Base-by-base conservation (phyloP, 2,888 invertebrate species). In the Tetramorium bicarinatum region DNA sequence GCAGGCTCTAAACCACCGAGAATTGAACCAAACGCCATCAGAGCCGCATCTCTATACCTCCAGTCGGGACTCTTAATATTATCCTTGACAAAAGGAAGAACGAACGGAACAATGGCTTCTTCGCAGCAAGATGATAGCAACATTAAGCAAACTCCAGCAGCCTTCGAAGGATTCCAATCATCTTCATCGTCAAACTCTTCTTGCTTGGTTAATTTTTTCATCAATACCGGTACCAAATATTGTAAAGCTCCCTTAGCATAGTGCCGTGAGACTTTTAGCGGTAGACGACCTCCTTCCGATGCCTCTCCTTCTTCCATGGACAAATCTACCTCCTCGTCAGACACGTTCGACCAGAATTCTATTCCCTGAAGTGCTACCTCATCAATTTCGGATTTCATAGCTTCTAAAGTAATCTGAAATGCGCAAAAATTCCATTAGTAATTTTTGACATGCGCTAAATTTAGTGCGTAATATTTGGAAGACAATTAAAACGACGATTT, bases 331-430 rank as follows among this genome's bases (percentile, higher is more conserved):
- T 99, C 99, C 95, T 99, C 99, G 95, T 99, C 99, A 93, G 99
- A 99, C 0, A 99, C 99, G 92, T 99, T 99, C 6, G 99, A 99
- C 99, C 99, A 99, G 95, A 99, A 99, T 95, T 99, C 99, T 94
- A 99, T 99, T 89, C 99, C 99, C 96, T 99, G 99, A 82, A 99
- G 96, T 25, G 99, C 97, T 77, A 99, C 98, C 91, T 99, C 99
- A 95, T 99, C 99, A 88, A 98, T 97, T 87, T 99, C 98, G 25
- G 98, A 98, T 94, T 99, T 99, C 99, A 99, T 99, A 13, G 99
- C 99, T 95, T 99, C 99, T 93, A 99, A 95, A 11, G 99, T 99
- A 83, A 99, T 99, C 96, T 97, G 91, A 47, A 93, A 85, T 47
- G 29, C 29, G 29, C 29, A 69, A 66, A 81, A 67, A 67, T 54